Conservation (phyloP, 2,113 vertebrate genomes). For the Anarhynchus alexandrinus region DNA sequence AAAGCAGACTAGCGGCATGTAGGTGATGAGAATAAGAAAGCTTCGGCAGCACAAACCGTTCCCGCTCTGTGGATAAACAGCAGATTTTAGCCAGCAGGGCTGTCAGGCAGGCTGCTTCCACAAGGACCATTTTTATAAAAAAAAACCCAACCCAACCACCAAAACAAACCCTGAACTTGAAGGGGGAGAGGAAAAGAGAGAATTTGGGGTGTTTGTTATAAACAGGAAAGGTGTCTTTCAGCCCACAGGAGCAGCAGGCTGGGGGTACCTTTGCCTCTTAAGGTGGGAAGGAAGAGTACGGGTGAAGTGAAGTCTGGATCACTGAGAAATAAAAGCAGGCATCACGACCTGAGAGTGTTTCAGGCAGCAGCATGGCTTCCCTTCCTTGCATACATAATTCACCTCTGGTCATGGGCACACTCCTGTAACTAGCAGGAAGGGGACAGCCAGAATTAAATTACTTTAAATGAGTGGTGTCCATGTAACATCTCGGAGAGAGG, state of each 20-base stretch:
- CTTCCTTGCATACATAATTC: background rate
- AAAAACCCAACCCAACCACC: background rate
- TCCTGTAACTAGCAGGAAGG: background rate
- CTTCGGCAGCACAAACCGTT: background rate
- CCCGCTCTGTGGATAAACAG: conserved; percentile 21
- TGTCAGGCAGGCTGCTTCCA: conserved; percentile 26
- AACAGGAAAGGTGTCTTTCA: background rate
- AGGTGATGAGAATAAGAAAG: conserved; percentile 62
- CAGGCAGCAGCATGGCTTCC: background rate
- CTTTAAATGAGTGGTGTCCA: background rate
- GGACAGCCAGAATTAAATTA: background rate
- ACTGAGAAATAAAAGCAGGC: background rate
- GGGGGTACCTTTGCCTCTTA: background rate
- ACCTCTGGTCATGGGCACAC: background rate
- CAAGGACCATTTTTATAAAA: background rate
- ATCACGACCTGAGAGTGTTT: background rate
- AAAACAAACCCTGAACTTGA: background rate
- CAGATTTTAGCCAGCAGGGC: conserved; percentile 43
- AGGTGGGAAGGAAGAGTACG: background rate
- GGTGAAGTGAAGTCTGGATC: background rate
- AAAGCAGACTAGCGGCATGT: conserved; percentile 27
- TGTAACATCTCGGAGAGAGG: background rate
- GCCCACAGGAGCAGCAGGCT: background rate
- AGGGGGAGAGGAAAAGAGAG: background rate
- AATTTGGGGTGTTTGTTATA: background rate